Base-by-base conservation (phyloP, 1,140 invertebrate genomes). In the Musca domestica region DNA sequence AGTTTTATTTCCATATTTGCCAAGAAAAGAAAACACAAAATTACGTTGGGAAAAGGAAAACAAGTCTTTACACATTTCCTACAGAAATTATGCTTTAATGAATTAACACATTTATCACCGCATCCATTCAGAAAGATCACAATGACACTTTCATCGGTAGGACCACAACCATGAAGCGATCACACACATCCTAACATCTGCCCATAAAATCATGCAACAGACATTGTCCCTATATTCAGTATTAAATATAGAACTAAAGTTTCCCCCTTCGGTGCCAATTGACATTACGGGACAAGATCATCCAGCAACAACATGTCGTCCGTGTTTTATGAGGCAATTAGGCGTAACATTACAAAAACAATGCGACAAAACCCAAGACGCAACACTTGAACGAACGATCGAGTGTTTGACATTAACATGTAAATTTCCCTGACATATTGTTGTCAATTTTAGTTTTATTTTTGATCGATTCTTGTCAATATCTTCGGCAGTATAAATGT, bases 381-480 rank as follows among this genome's bases (percentile, higher is more conserved):
- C 17, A 61, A 34, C 54, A 58, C 54, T 58, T 41, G 15, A 61
- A 19, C 3, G n/a, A 41, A 61, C 6, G 17, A 61, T 20, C 56
- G n/a, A 17, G 54, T 58, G 23, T 30, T 1, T 23, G 27, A 17
- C 15, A 25, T 58, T 23, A n/a, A 27, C 27, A 58, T 58, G 54
- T 58, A 61, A 61, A 61, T 61, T 61, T 41, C 27, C 22, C 19
- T 61, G 56, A 61, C 56, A 61, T 61, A 61, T 61, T 61, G 17
- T 30, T 61, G 56, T 61, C 56, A 61, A 61, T 61, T 34, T 41
- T 41, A 9, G 4, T 41, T 41, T 41, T 41, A 41, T 41, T 41
- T 61, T 41, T 61, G 56, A 61, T 61, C 56, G 56, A 61, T 61
- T 61, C 34, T 41, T 41, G 34, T 61, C 56, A 61, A 61, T 61